Evolutionary conservation across 2,888 invertebrate genomes (phyloP).

Genomic region (Agyllia agylla): DNA sequence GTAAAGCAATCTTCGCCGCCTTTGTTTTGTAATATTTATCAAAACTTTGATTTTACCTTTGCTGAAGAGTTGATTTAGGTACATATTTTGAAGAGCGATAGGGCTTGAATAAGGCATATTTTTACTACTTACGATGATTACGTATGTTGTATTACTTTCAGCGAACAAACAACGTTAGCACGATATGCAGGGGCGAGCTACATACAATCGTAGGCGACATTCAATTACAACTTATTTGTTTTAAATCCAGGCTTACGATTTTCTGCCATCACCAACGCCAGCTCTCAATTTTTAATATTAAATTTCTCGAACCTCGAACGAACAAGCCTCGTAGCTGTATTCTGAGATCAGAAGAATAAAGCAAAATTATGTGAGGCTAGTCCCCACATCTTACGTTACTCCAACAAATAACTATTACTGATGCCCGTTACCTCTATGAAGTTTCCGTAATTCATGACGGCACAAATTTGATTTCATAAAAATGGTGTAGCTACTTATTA

Average conservation of each 20-base stretch:
- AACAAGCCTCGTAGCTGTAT: not conserved
- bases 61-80: not conserved
- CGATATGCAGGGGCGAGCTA: not conserved
- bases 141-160: not conserved
- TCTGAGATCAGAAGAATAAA: not conserved
- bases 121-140: not conserved
- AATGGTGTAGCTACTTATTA: too few species aligned
- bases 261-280: not conserved
- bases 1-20: not conserved
- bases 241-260: not conserved
- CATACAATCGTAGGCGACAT: not conserved
- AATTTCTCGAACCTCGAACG: not conserved
- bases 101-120: not conserved
- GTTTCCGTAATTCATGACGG: not conserved
- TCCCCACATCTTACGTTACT: not conserved
- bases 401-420: not conserved
- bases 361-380: not conserved
- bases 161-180: not conserved
- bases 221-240: not conserved
- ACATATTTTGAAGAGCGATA: not conserved
- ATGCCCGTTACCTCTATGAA: not conserved
- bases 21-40: not conserved
- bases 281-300: not conserved
- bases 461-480: not conserved
- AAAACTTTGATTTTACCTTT: not conserved